phyloP scores from a whole-genome alignment of 2,888 invertebrate species.

The Brachynemurus nebulosus region DNA sequence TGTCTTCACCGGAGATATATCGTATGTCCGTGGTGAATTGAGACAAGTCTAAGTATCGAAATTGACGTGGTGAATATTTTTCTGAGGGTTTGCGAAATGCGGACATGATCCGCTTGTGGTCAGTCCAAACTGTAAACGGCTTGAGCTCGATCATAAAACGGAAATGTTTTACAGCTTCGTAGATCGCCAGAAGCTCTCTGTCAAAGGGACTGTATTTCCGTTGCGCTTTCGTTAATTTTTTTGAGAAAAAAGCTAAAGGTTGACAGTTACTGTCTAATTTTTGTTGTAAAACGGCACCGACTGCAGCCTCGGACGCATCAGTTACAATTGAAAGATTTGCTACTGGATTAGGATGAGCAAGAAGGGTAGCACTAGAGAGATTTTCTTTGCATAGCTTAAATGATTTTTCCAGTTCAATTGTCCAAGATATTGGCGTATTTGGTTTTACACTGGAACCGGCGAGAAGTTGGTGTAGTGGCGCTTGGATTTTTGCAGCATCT shows the following conservation, averaged over 20 bases:
- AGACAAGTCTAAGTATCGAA: constrained; percentile 14
- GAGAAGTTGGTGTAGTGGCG: not conserved
- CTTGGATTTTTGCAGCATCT: not conserved
- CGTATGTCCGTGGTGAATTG: constrained; percentile 25
- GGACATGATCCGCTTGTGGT: constrained; percentile 26
- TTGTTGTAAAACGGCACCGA: constrained; percentile 27
- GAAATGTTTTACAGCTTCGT: constrained; percentile 25
- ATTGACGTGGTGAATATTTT: constrained; percentile 1
- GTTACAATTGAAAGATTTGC: constrained; percentile 21
- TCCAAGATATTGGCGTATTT: not conserved
- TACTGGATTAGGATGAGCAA: constrained; percentile 24
- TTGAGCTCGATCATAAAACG: constrained; percentile 27
- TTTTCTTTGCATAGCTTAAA: constrained; percentile 21
- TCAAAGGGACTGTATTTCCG: constrained; percentile 20
- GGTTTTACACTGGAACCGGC: not conserved
- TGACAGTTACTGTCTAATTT: constrained; percentile 17
- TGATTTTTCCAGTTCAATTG: constrained; percentile 12
- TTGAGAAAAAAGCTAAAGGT: constrained; percentile 16
- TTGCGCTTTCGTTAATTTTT: not conserved
- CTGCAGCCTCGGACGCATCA: constrained; percentile 25
- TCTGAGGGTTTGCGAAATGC: constrained; percentile 21
- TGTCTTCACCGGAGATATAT: constrained; percentile 23
- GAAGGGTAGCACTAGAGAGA: constrained; percentile 20
- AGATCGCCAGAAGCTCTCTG: constrained; percentile 27
- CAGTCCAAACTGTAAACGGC: constrained; percentile 23